Conservation (phyloP, 2,113 vertebrate genomes). For the Ceuthmochares aereus region DNA sequence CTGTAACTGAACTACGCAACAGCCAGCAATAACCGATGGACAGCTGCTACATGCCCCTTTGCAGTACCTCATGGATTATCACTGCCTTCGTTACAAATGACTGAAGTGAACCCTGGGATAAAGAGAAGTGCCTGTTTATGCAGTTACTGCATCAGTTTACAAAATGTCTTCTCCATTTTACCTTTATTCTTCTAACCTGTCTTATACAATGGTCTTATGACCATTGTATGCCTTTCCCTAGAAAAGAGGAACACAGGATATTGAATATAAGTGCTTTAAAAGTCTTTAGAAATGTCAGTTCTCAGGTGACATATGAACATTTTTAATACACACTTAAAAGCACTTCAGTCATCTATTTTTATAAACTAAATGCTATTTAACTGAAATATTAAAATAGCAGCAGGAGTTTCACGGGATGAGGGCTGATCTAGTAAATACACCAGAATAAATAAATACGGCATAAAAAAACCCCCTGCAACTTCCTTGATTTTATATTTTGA, state of each 20-base stretch:
- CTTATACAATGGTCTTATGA: background rate
- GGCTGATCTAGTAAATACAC: background rate
- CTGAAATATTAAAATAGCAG: background rate
- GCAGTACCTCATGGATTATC: background rate
- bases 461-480: background rate
- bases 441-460: background rate
- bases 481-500: background rate
- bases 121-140: background rate
- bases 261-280: background rate
- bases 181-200: background rate
- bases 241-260: background rate
- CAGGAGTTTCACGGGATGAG: background rate
- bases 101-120: background rate
- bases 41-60: background rate
- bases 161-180: background rate
- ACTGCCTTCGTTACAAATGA: background rate
- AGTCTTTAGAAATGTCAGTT: background rate
- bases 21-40: background rate
- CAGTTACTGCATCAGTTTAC: background rate
- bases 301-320: background rate
- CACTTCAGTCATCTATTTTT: rapidly evolving
- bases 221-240: background rate
- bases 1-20: background rate
- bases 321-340: background rate
- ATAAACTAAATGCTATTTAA: background rate